These are phyloP conservation scores for Athalia circularis DNA, from an alignment of 2,888 invertebrate genomes.

Conservation along the genomic window DNA sequence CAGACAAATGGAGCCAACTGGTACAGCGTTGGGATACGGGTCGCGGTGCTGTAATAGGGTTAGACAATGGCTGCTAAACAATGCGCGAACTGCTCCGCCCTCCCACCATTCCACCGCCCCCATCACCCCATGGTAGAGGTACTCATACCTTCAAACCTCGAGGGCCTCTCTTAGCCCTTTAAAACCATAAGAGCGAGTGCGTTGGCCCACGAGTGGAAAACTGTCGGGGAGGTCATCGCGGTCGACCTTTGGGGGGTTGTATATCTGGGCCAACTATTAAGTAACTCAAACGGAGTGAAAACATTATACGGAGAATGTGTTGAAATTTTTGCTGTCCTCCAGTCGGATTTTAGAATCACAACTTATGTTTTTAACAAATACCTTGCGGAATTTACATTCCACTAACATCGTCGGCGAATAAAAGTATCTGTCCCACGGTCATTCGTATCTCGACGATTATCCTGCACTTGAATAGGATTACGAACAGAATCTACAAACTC, in stretches of 20 bases:
- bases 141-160: constrained; percentile 15
- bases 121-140: background rate
- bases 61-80: constrained; percentile 48
- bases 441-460: too few relatives aligned
- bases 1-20: constrained; percentile 53
- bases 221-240: constrained; percentile 31
- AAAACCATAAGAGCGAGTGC: constrained; percentile 30
- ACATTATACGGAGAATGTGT: constrained; percentile 14
- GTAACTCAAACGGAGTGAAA: constrained; percentile 18
- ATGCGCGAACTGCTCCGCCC: constrained; percentile 48
- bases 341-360: background rate
- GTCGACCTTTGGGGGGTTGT: constrained; percentile 27
- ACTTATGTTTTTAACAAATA: too few relatives aligned
- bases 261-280: constrained; percentile 28
- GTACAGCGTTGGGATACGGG: constrained; percentile 38
- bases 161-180: constrained; percentile 27
- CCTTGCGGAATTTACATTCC: too few relatives aligned
- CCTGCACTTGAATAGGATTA: too few relatives aligned
- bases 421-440: too few relatives aligned
- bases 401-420: too few relatives aligned
- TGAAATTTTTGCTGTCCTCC: background rate
- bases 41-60: constrained; percentile 51
- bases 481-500: too few relatives aligned
- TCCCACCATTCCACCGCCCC: constrained; percentile 9
- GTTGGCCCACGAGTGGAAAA: constrained; percentile 32